phyloP scores from a whole-genome alignment of 2,113 vertebrate species.

The Xenopus laevis region DNA sequence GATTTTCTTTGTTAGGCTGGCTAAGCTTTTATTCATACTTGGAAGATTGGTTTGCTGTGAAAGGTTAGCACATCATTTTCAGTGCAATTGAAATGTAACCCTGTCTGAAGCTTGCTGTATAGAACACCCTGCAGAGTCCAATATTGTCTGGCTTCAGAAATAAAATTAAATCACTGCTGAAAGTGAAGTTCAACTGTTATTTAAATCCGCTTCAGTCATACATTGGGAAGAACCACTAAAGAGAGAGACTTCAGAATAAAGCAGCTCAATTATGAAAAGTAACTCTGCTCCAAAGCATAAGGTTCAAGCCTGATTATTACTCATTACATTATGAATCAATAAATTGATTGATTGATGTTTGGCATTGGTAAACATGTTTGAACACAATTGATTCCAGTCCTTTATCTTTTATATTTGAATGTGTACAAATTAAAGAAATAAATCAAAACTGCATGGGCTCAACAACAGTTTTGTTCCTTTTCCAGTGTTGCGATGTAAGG shows the following conservation, averaged over 20 bases:
- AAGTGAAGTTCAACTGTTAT: conserved; percentile 23
- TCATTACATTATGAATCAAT: not conserved
- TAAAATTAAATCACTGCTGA: conserved; percentile 30
- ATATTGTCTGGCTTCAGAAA: conserved; percentile 30
- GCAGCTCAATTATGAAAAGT: not conserved
- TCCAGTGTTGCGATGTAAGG: too few species aligned
- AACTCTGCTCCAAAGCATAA: not conserved
- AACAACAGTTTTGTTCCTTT: too few species aligned
- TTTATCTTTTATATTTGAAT: too few species aligned
- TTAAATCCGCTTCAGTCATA: conserved; percentile 5
- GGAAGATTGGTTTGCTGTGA: conserved; percentile 26
- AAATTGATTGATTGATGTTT: not conserved
- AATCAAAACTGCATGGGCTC: too few species aligned
- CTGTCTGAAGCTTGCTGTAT: conserved; percentile 23
- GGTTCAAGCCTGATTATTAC: not conserved
- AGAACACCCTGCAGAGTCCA: conserved; percentile 26
- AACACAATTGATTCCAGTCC: not conserved
- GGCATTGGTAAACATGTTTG: not conserved
- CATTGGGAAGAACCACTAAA: conserved; percentile 2
- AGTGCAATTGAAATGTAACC: conserved; percentile 24
- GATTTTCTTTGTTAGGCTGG: not conserved
- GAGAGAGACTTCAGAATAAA: not conserved
- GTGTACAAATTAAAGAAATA: too few species aligned
- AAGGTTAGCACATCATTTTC: conserved; percentile 32
- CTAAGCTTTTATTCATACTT: conserved; percentile 19